These are phyloP conservation scores for Buceros bicornis DNA, from an alignment of 2,797 vertebrate genomes.

Conservation along the genomic window DNA sequence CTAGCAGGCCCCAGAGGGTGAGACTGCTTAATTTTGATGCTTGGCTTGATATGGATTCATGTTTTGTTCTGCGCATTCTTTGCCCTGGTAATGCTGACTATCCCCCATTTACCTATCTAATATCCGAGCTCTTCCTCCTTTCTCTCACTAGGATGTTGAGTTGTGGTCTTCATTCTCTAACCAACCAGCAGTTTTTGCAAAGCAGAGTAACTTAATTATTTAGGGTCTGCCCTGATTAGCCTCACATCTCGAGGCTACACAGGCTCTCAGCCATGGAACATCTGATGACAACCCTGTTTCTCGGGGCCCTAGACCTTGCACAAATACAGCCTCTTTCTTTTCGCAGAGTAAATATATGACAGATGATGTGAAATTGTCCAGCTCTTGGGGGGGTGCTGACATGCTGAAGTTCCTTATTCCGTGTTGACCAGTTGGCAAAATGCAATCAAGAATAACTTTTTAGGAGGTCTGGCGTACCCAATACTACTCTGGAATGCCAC, in stretches of 20 bases:
- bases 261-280: slow-evolving; percentile 4
- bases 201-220: slow-evolving; percentile 34
- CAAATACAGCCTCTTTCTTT: slow-evolving; percentile 18
- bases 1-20: not conserved
- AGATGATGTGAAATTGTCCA: slow-evolving; percentile 37
- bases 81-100: not conserved
- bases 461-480: not conserved
- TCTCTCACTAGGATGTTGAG: not conserved
- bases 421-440: slow-evolving; percentile 15
- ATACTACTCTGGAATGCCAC: not conserved
- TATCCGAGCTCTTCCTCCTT: not conserved
- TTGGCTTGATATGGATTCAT: not conserved
- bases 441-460: slow-evolving; percentile 19
- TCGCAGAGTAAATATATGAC: not conserved
- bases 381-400: not conserved
- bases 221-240: slow-evolving; percentile 9
- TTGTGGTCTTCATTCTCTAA: not conserved
- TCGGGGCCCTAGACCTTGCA: not conserved
- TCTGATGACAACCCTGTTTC: slow-evolving; percentile 29
- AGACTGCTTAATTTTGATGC: not conserved
- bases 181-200: slow-evolving; percentile 2
- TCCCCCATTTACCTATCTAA: not conserved
- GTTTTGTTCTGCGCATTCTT: not conserved
- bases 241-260: not conserved
- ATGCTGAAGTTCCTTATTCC: slow-evolving; percentile 5